Evolutionary conservation across 1,140 invertebrate genomes (phyloP), one percentile per base, ranked within the genome.

Genomic region (Yoshiicerus persimilis): DNA sequence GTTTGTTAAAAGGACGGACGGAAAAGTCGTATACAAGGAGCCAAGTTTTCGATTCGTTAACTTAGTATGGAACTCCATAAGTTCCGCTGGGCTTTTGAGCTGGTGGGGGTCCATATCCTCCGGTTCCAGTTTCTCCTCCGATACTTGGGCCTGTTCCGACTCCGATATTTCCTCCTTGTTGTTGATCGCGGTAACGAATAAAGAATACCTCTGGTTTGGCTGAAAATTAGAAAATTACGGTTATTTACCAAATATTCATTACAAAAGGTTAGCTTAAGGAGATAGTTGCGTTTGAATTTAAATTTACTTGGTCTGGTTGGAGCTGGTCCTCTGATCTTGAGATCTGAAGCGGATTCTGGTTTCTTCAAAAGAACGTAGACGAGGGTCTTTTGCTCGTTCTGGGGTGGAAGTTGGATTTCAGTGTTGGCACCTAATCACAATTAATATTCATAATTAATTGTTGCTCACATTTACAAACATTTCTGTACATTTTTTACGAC

Each of bases 281-380:
- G 39, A 41, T n/a, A 64, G 20, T 64, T 1, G 13, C 27, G 20
- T n/a, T 70, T 70, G 64, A 5, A n/a, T n/a, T n/a, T n/a, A n/a
- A 4, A 10, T 30, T 70, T 70, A 70, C 66, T 70, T 70, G 47
- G 27, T 91, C 96, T 95, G 62, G 96, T 96, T 9, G 96, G 96
- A 0, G 95, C 94, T 27, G 95, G 93, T 9, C 95, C 95, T 20
- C 95, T 95, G 84, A 97, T 94, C 90, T 93, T 94, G 92, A 97
- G 95, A 91, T 96, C 95, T 90, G 95, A 95, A n/a, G 95, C 95
- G 80, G 96, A 95, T 92, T 97, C 96, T 89, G 96, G 96, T 92
- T 96, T 96, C 94, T 97, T 97, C 87, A 97, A 96, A 92, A 97
- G 93, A 34, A 97, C 96, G 93, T 97, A 97, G 91, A 97, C 96